These are phyloP conservation scores for Camponotus vicinus DNA, from an alignment of 1,140 invertebrate genomes.

Conservation along the genomic window DNA sequence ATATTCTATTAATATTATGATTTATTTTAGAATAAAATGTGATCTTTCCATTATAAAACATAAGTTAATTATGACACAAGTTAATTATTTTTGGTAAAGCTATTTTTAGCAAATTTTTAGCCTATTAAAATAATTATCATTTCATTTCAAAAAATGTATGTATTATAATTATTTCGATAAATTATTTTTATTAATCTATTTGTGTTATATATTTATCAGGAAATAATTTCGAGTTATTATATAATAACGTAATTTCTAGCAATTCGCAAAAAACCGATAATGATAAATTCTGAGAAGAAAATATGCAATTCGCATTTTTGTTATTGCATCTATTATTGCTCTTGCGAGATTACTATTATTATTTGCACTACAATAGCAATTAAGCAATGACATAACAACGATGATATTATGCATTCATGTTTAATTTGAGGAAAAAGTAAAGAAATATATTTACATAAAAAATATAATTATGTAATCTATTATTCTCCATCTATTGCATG, in stretches of 20 bases:
- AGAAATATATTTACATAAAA: neutral
- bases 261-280: neutral
- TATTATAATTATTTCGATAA: neutral
- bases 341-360: neutral
- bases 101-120: neutral
- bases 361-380: neutral
- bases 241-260: neutral
- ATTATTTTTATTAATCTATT: constrained; percentile 3
- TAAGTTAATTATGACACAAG: neutral
- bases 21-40: neutral
- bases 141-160: neutral
- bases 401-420: neutral
- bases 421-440: neutral
- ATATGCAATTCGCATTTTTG: neutral
- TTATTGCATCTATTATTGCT: neutral
- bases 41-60: neutral
- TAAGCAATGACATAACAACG: neutral
- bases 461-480: constrained; percentile 14
- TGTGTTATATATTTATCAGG: neutral
- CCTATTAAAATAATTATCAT: neutral
- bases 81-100: neutral
- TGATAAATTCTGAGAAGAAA: constrained; percentile 22
- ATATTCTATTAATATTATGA: neutral
- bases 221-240: neutral
- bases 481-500: neutral